A percentile compares a stretch with the other conserved stretches of the same genome.
These are phyloP conservation scores for Lerista edwardsae DNA, from an alignment of 2,797 vertebrate species.

Conservation along the genomic window DNA sequence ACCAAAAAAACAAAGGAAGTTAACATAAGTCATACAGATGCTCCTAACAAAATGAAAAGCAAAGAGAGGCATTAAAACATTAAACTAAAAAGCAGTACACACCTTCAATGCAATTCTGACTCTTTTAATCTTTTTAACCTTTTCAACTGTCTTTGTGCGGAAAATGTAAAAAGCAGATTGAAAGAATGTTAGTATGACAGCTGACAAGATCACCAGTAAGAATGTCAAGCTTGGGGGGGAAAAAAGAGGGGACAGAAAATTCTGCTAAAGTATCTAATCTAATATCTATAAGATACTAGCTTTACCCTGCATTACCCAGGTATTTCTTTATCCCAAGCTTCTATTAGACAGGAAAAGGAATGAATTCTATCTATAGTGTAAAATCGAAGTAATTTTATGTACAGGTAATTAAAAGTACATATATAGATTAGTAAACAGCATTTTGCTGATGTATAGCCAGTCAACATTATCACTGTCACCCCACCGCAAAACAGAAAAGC, in stretches of 20 bases:
- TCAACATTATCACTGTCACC: not conserved
- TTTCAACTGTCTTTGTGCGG: constrained; percentile 99
- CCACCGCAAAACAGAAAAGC: constrained; percentile 16
- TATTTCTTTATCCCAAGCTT: too few species aligned
- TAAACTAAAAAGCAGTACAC: constrained; percentile 94
- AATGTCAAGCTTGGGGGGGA: constrained; percentile 81
- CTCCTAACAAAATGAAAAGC: constrained; percentile 76
- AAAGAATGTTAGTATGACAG: constrained; percentile 93
- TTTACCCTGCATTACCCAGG: too few species aligned
- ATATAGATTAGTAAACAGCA: constrained; percentile 36
- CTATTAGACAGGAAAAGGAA: too few species aligned
- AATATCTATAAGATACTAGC: constrained; percentile 37
- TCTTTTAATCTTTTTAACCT: constrained; percentile 99
- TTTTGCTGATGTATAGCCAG: not conserved
- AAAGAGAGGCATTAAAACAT: constrained; percentile 75
- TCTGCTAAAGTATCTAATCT: constrained; percentile 52
- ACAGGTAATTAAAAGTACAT: too few species aligned
- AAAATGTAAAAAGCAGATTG: constrained; percentile 90
- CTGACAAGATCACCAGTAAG: constrained; percentile 87
- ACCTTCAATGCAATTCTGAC: constrained; percentile 99
- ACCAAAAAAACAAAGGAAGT: constrained; percentile 41
- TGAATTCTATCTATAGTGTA: too few species aligned
- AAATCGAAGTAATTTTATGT: too few species aligned
- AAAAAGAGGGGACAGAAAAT: constrained; percentile 68
- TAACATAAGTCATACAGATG: constrained; percentile 62